Percentiles rank a stretch among this genome's conserved stretches.
These are phyloP conservation scores for Salvelinus namaycush DNA, from an alignment of 2,113 vertebrate genomes.

Conservation along the genomic window DNA sequence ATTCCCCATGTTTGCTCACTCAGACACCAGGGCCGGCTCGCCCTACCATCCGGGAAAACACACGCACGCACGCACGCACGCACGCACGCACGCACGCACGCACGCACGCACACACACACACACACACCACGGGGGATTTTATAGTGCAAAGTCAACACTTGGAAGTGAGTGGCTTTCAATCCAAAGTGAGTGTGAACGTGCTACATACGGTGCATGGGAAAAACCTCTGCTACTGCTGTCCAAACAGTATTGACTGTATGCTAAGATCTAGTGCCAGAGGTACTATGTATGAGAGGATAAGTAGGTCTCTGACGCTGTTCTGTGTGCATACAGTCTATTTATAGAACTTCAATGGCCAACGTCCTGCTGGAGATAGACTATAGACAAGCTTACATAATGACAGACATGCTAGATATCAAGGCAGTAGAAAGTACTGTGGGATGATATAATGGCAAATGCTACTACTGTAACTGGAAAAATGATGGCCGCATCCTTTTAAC, in stretches of 20 bases:
- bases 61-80: too few species aligned
- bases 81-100: too few species aligned
- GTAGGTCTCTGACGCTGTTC: slow-evolving; percentile 50
- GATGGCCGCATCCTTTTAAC: too few species aligned
- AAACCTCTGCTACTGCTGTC: slow-evolving; percentile 41
- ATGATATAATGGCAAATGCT: background rate
- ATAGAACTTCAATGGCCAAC: slow-evolving; percentile 45
- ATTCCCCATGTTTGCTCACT: slow-evolving; percentile 38
- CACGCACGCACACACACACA: too few species aligned
- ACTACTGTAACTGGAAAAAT: background rate
- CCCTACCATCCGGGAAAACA: slow-evolving; percentile 16
- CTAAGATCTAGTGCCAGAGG: slow-evolving; percentile 55
- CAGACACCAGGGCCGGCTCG: slow-evolving; percentile 19
- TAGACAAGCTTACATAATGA: slow-evolving; percentile 28
- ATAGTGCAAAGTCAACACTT: slow-evolving; percentile 46
- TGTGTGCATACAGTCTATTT: slow-evolving; percentile 57
- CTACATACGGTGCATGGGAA: slow-evolving; percentile 29
- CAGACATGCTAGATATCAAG: slow-evolving; percentile 39
- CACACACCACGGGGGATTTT: slow-evolving; percentile 16
- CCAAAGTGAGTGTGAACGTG: slow-evolving; percentile 32
- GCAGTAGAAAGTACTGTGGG: slow-evolving; percentile 2
- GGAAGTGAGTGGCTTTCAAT: slow-evolving; percentile 27
- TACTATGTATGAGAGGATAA: slow-evolving; percentile 66
- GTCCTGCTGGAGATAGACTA: slow-evolving; percentile 40
- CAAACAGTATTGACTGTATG: slow-evolving; percentile 66